Evolutionary conservation across 2,797 vertebrate species (phyloP).

Genomic region (Phrynocephalus vlangalii): DNA sequence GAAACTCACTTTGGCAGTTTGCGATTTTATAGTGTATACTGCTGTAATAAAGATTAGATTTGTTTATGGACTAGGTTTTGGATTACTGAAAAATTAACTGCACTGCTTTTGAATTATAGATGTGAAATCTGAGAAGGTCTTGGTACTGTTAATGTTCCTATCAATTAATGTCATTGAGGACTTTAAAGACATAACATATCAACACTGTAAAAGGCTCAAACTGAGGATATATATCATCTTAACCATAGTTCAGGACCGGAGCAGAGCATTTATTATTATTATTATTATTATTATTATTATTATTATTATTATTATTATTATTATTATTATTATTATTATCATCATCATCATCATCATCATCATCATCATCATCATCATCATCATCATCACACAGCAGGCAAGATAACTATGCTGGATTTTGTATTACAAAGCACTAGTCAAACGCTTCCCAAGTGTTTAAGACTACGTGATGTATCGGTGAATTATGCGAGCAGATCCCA

Average conservation of each 20-base stretch:
- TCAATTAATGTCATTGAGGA: background rate
- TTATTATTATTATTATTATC: no score
- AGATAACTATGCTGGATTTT: no score
- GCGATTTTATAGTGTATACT: constrained; percentile 1
- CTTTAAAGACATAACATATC: background rate
- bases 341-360: no score
- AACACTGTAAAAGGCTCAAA: background rate
- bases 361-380: no score
- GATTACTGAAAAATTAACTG: background rate
- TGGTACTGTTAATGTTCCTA: background rate
- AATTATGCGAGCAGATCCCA: no score
- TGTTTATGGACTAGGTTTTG: background rate
- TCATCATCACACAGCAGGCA: no score
- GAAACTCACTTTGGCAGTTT: background rate
- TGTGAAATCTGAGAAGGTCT: background rate
- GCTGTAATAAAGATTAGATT: constrained; percentile 12
- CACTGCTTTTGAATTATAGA: background rate
- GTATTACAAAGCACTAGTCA: no score
- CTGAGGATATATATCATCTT: background rate
- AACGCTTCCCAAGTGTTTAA: no score
- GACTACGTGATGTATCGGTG: no score
- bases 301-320: no score
- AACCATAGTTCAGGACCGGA: background rate
- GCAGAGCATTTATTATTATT: no score
- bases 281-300: no score